Evolutionary conservation across 2,888 invertebrate species (phyloP).

Genomic region (Patella depressa): DNA sequence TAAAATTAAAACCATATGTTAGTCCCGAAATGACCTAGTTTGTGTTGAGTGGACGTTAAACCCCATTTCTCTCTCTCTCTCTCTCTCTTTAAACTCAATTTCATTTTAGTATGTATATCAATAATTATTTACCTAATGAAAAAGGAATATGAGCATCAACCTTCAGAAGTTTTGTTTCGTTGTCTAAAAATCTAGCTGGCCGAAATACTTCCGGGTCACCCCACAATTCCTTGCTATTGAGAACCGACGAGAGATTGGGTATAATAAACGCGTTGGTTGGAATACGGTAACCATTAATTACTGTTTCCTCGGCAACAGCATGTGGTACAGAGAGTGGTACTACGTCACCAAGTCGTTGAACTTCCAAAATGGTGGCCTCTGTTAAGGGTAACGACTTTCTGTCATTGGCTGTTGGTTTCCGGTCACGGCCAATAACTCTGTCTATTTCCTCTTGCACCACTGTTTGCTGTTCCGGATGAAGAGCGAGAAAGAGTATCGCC

Average conservation of each 20-base stretch:
- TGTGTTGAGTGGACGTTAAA: too few relatives aligned
- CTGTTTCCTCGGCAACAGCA: conserved; percentile 36
- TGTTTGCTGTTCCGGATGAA: conserved; percentile 78
- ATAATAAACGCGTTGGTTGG: conserved; percentile 40
- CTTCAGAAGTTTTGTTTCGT: not conserved
- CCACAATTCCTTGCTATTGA: conserved; percentile 34
- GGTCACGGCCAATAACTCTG: conserved; percentile 60
- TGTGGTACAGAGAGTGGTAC: conserved; percentile 50
- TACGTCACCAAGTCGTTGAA: conserved; percentile 40
- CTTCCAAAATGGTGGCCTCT: conserved; percentile 44
- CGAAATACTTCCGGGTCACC: conserved; percentile 33
- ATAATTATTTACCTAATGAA: conserved; percentile 8
- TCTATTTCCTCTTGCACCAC: conserved; percentile 18
- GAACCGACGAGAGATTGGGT: conserved; percentile 37
- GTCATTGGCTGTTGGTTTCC: conserved; percentile 23
- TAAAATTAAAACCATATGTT: too few relatives aligned
- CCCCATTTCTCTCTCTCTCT: too few relatives aligned
- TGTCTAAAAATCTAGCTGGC: conserved; percentile 38
- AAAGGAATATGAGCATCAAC: conserved; percentile 16
- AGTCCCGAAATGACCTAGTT: too few relatives aligned
- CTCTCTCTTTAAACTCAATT: too few relatives aligned
- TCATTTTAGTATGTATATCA: too few relatives aligned
- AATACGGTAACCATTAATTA: conserved; percentile 46
- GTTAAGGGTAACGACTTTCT: conserved; percentile 25
- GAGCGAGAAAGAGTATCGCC: conserved; percentile 83